Base-by-base conservation (phyloP, 2,797 vertebrate genomes). In the Cryptoprocta ferox region DNA sequence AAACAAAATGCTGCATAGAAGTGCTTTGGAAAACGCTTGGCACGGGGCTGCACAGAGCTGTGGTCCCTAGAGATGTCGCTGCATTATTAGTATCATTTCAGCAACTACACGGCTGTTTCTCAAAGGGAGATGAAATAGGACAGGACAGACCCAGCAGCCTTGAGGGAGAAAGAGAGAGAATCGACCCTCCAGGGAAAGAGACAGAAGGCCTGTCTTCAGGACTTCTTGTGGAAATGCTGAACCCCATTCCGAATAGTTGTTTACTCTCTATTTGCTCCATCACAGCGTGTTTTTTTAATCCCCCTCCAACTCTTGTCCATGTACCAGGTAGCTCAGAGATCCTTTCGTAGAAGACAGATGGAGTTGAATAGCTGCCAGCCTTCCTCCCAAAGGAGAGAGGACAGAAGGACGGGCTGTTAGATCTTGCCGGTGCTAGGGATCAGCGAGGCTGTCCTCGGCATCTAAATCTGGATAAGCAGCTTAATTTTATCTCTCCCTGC, bases 391-490 rank as follows among this genome's bases (percentile, higher is more conserved):
- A 89, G 96, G 71, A 92, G 37, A 79, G n/a, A 61, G 63, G 82
- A 26, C 73, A 65, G 61, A 83, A 75, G 65, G 75, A 35, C 65
- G 37, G 95, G 42, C 87, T 75, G 50, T 93, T 32, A 73, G 76
- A 73, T 94, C 92, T 73, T 18, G 48, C 79, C 14, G 21, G 35
- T 35, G 45, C 87, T 5, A 12, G n/a, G n/a, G n/a, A 45, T 83
- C 81, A 19, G 30, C 1, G 48, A 95, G 76, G 48, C 84, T 8
- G 19, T 89, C 89, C 82, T 35, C 12, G 0, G 66, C 63, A 63
- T 95, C 94, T 95, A 35, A 89, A 92, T 90, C 95, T 32, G 76
- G 80, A 73, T 85, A 95, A 97, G 84, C 93, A 89, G 95, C 95
- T 98, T 93, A 93, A 39, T 83, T 76, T 94, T 82, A 65, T 95